These are phyloP conservation scores for Molothrus aeneus DNA, from an alignment of 2,797 vertebrate genomes.

Conservation along the genomic window DNA sequence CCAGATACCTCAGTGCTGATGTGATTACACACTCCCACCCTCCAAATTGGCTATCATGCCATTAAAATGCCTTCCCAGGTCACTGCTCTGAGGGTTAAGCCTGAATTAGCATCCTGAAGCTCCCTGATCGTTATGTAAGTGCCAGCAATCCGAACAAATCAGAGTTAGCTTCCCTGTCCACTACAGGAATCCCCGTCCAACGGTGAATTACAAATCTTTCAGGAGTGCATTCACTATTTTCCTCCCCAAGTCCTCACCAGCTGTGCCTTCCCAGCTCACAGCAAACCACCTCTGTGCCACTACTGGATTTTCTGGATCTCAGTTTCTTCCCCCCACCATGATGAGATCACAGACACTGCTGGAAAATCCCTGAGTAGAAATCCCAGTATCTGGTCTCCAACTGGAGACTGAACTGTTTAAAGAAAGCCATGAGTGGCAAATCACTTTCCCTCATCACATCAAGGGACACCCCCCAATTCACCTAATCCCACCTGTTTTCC, in stretches of 20 bases:
- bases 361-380: background rate
- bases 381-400: fast-evolving
- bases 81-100: slow-evolving; percentile 7
- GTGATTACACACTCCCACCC: background rate
- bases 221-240: background rate
- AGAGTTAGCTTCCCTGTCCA: background rate
- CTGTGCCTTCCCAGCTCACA: background rate
- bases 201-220: background rate
- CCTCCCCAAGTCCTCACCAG: background rate
- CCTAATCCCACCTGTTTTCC: background rate
- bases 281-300: background rate
- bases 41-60: background rate
- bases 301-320: background rate
- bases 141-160: slow-evolving; percentile 25
- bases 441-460: background rate
- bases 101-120: background rate
- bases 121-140: background rate
- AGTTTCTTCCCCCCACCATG: background rate
- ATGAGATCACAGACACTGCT: fast-evolving
- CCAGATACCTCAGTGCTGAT: background rate
- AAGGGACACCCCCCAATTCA: background rate
- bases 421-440: background rate
- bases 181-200: background rate
- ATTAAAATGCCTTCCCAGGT: slow-evolving; percentile 20
- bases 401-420: background rate